These are phyloP conservation scores for Selenia dentaria DNA, from an alignment of 2,888 invertebrate genomes.

Conservation along the genomic window DNA sequence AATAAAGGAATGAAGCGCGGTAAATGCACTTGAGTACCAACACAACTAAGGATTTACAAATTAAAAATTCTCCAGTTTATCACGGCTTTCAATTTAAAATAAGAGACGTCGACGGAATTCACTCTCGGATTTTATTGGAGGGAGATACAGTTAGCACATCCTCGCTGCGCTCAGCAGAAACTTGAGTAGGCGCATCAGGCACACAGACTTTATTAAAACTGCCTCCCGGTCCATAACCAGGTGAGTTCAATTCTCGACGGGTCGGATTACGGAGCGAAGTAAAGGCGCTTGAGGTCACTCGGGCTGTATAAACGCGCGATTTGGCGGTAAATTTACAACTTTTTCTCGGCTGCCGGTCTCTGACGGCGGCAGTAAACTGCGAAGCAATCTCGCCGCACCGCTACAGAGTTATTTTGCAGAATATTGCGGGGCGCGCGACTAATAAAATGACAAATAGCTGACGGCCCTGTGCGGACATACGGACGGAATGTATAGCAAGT, in stretches of 20 bases:
- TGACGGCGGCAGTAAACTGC: slow-evolving; percentile 71
- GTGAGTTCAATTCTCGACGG: slow-evolving; percentile 60
- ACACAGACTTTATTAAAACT: slow-evolving; percentile 51
- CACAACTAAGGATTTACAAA: slow-evolving; percentile 3
- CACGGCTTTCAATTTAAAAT: slow-evolving; percentile 20
- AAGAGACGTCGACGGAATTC: slow-evolving; percentile 15
- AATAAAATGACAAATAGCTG: slow-evolving; percentile 81
- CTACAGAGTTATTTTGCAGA: slow-evolving; percentile 74
- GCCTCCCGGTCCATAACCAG: slow-evolving; percentile 48
- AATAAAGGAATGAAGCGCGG: neutral
- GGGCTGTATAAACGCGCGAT: slow-evolving; percentile 77
- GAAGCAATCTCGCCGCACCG: slow-evolving; percentile 72
- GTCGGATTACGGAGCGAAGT: slow-evolving; percentile 59
- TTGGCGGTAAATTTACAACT: slow-evolving; percentile 80
- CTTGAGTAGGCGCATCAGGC: slow-evolving; percentile 32
- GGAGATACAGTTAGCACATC: slow-evolving; percentile 22
- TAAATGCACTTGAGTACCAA: neutral
- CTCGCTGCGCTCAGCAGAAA: slow-evolving; percentile 20
- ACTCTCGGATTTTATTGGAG: slow-evolving; percentile 24
- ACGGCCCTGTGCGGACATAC: slow-evolving; percentile 55
- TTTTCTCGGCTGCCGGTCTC: slow-evolving; percentile 68
- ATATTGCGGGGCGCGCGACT: slow-evolving; percentile 76
- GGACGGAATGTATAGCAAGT: slow-evolving; percentile 45
- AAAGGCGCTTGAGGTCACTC: slow-evolving; percentile 68
- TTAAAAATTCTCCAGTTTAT: slow-evolving; percentile 19